phyloP scores from a whole-genome alignment of 2,797 vertebrate genomes.

The Poeciliopsis paucimaculata region DNA sequence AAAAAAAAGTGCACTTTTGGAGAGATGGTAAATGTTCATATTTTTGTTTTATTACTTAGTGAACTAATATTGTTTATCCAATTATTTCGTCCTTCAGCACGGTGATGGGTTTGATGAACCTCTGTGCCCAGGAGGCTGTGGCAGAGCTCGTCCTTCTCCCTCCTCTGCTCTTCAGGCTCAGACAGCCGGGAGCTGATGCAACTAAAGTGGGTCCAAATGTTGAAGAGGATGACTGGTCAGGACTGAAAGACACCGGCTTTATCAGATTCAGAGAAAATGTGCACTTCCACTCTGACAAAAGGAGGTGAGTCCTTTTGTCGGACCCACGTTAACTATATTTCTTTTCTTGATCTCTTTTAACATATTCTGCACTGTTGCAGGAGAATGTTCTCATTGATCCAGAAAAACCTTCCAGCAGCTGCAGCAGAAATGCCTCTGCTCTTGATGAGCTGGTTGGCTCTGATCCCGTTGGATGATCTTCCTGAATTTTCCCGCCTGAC shows the following conservation, averaged over 20 bases:
- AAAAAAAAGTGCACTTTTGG: background rate
- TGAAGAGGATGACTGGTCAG: conserved; percentile 69
- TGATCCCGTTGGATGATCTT: conserved; percentile 70
- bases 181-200: conserved; percentile 27
- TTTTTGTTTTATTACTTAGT: background rate
- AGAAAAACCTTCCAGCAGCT: background rate
- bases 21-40: background rate
- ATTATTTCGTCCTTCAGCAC: conserved; percentile 40
- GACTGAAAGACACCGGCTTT: background rate
- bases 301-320: conserved; percentile 43
- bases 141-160: conserved; percentile 74
- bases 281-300: conserved; percentile 6
- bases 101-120: conserved; percentile 65
- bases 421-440: conserved; percentile 62
- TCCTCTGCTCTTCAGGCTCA: conserved; percentile 69
- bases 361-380: conserved; percentile 35
- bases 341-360: background rate
- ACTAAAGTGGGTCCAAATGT: conserved; percentile 33
- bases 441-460: conserved; percentile 64
- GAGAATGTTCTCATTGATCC: conserved; percentile 57
- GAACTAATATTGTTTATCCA: background rate
- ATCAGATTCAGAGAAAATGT: conserved; percentile 52
- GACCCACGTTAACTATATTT: background rate
- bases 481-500: conserved; percentile 33
- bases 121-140: conserved; percentile 6